These are phyloP conservation scores for Theocolax elegans DNA, from an alignment of 1,140 invertebrate genomes.

Conservation along the genomic window DNA sequence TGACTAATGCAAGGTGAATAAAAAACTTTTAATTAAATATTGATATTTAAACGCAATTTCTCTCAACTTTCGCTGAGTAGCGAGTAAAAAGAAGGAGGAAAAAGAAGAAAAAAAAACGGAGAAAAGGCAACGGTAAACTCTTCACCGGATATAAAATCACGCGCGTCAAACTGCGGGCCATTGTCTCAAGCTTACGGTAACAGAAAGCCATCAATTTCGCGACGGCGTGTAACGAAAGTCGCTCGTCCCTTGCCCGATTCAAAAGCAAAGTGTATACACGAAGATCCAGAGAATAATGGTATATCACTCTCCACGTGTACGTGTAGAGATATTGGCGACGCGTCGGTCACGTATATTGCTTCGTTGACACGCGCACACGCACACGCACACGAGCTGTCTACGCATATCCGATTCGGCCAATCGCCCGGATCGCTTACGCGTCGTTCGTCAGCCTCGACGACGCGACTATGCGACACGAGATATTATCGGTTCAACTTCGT, in stretches of 20 bases:
- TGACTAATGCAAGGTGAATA: background rate
- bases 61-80: too few species aligned
- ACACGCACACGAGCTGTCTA: conserved; percentile 56
- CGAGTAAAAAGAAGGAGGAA: too few species aligned
- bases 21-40: conserved; percentile 29
- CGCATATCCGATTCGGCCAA: conserved; percentile 51
- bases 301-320: too few species aligned
- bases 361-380: too few species aligned
- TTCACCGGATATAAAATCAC: conserved; percentile 1
- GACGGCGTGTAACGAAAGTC: conserved; percentile 24
- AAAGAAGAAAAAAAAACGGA: background rate
- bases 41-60: conserved; percentile 9
- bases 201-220: conserved; percentile 33
- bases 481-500: background rate
- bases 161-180: background rate
- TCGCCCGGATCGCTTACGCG: conserved; percentile 1
- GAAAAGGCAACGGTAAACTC: background rate
- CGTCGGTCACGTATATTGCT: too few species aligned
- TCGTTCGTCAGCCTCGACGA: too few species aligned
- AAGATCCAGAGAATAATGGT: too few species aligned
- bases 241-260: conserved; percentile 38
- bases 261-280: conserved; percentile 40
- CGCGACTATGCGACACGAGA: background rate
- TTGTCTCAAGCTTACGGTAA: background rate
- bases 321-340: too few species aligned